Percentiles rank a stretch among this genome's conserved stretches.
Conservation (phyloP, 1,140 invertebrate genomes). For the Calliopsis andreniformis region DNA sequence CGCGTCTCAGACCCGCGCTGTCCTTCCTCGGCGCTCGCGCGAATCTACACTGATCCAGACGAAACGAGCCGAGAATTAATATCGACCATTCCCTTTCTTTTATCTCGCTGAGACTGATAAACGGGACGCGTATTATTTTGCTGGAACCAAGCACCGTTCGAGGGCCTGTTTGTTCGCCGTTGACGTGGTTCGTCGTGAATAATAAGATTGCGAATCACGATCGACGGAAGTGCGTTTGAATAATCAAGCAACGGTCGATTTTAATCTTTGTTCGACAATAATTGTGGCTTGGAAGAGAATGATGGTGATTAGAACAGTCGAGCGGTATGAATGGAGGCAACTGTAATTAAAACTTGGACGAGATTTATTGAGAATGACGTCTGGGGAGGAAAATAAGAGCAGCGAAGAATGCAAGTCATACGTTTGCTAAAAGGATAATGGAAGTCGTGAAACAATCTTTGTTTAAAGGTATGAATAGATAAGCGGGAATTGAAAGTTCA, state of each 20-base stretch:
- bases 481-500: too few relatives aligned
- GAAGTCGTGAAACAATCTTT: too few relatives aligned
- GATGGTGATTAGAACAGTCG: background rate
- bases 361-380: background rate
- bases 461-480: too few relatives aligned
- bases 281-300: background rate
- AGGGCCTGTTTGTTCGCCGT: background rate
- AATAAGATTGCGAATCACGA: conserved; percentile 22
- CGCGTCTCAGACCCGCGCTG: background rate
- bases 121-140: background rate
- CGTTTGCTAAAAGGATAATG: too few relatives aligned
- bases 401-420: background rate
- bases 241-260: conserved; percentile 11
- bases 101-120: too few relatives aligned
- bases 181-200: too few relatives aligned
- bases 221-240: conserved; percentile 14
- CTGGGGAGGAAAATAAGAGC: background rate
- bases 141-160: background rate
- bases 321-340: background rate
- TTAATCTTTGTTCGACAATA: background rate
- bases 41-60: conserved; percentile 4
- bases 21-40: background rate
- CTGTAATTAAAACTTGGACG: background rate
- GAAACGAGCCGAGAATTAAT: conserved; percentile 12
- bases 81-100: background rate